phyloP scores from a whole-genome alignment of 2,113 vertebrate species.

The Ictalurus furcatus region DNA sequence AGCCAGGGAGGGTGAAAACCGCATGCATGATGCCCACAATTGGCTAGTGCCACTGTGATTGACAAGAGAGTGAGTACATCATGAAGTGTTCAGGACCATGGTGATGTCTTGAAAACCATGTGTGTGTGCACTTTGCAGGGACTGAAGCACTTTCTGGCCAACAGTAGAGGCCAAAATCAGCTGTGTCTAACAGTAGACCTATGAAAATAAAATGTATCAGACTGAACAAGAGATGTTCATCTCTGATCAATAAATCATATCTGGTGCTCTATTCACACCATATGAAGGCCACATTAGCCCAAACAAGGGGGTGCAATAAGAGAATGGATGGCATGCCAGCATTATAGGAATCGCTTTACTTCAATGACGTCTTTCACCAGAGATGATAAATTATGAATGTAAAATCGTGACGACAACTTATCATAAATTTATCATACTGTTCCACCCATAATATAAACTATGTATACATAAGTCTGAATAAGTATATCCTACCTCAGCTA shows the following conservation, averaged over 20 bases:
- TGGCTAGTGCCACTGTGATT: not conserved
- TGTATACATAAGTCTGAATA: too few relatives aligned
- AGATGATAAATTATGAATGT: not conserved
- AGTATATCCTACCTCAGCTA: not conserved
- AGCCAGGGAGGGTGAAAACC: not conserved
- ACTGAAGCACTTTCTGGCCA: not conserved
- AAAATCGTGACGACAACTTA: not conserved
- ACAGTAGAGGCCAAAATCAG: constrained; percentile 6
- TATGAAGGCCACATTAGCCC: not conserved
- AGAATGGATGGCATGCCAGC: not conserved
- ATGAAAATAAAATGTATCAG: not conserved
- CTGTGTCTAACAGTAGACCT: not conserved
- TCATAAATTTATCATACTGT: not conserved
- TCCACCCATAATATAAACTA: not conserved
- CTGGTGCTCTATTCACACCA: not conserved
- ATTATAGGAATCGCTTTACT: not conserved
- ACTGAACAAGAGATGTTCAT: not conserved
- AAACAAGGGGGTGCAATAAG: not conserved
- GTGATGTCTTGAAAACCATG: not conserved
- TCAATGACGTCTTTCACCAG: not conserved
- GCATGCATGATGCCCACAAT: not conserved
- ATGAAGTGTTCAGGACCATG: not conserved
- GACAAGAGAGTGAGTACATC: not conserved
- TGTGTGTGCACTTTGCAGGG: not conserved
- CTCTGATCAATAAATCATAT: constrained; percentile 1